These are phyloP conservation scores for Achlya flavicornis DNA, from an alignment of 2,888 invertebrate genomes.

Conservation along the genomic window DNA sequence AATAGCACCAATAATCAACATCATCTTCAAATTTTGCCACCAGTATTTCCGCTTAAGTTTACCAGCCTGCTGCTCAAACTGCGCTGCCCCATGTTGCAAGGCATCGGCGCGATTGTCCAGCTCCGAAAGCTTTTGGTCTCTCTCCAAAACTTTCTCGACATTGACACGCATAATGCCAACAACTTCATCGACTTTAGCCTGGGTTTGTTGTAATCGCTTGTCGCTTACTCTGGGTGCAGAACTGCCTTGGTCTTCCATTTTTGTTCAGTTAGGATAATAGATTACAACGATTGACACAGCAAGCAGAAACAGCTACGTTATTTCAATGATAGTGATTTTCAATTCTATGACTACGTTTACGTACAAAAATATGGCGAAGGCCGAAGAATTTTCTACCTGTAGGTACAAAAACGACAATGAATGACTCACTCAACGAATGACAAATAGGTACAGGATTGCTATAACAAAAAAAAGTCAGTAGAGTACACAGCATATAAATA, in stretches of 20 bases:
- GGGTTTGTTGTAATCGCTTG: conserved; percentile 80
- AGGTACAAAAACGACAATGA: not conserved
- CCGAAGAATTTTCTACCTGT: not conserved
- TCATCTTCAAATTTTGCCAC: conserved; percentile 99
- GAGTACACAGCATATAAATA: too few relatives aligned
- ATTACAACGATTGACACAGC: not conserved
- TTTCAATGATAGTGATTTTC: not conserved
- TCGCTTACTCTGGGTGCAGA: conserved; percentile 78
- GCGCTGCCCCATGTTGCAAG: conserved; percentile 95
- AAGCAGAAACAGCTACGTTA: not conserved
- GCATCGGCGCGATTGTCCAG: conserved; percentile 98
- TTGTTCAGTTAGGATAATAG: conserved; percentile 26
- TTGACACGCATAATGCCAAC: conserved; percentile 98
- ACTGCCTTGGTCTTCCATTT: conserved; percentile 81
- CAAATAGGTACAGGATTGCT: too few relatives aligned
- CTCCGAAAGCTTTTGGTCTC: conserved; percentile 97
- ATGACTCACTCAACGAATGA: not conserved
- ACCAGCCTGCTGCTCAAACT: conserved; percentile 98
- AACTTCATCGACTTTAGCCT: conserved; percentile 85
- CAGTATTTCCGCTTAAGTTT: conserved; percentile 98
- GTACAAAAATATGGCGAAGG: conserved; percentile 1
- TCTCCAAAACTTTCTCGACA: conserved; percentile 97
- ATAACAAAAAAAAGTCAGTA: too few relatives aligned
- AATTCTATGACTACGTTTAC: not conserved
- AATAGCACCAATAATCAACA: conserved; percentile 95